Evolutionary conservation across 2,888 invertebrate species (phyloP), one percentile per base, ranked within the genome.

Genomic region (Chymomyza procnemis): DNA sequence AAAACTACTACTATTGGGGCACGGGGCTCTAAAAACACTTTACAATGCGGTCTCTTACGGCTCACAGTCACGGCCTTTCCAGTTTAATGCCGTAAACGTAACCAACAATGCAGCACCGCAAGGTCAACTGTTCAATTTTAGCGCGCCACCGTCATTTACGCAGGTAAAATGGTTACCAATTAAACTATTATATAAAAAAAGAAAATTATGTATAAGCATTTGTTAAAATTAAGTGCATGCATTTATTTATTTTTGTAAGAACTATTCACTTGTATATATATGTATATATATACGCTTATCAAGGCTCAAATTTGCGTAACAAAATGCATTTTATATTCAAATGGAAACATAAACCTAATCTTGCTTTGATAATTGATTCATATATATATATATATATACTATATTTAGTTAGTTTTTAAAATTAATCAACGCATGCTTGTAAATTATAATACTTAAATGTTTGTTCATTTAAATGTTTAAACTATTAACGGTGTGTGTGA

Each of bases 71-170:
- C 67, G 80, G 59, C 57, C 73, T 61, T 85, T 81, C 61, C 76
- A 85, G 61, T 81, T 81, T 67, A 80, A 80, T 61, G 50, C 66
- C 34, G 50, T 16, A 8, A 50, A 18, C 50, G 14, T 8, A n/a
- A 50, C 18, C 19, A 19, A 16, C 19, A 19, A n/a, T 18, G 50
- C 50, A 54, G 52, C 70, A 48, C 4, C 65, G 47, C 58, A 48
- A 61, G 61, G 46, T 64, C 56, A 58, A 74, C 3, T 76, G 71
- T 83, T 78, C 61, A 80, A 67, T 67, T 80, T 85, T 78, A 63
- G 19, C 58, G 66, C 59, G 55, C 57, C 68, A 62, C 61, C 73
- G 30, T 59, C 78, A 76, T 65, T 74, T 50, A 41, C 76, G 70
- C 80, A 81, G 80, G 80, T 81, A 83, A 80, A 72, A 50, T 41